These are phyloP conservation scores for Argyrosomus regius DNA, from an alignment of 2,797 vertebrate genomes.

Conservation along the genomic window DNA sequence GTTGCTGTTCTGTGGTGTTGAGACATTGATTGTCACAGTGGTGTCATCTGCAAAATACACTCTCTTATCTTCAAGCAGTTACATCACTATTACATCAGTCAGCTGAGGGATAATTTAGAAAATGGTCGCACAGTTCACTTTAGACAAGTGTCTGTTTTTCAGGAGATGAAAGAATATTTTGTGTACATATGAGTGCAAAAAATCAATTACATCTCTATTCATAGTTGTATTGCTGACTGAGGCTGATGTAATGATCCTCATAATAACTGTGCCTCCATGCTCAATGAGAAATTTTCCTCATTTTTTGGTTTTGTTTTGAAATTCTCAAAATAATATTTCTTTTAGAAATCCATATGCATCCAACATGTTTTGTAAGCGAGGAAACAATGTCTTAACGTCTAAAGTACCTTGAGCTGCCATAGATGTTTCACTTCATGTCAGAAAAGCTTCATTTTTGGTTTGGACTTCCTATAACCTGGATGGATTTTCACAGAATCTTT, in stretches of 20 bases:
- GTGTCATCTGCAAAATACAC: conserved; percentile 40
- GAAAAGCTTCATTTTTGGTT: background rate
- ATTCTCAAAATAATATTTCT: background rate
- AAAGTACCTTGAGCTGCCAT: background rate
- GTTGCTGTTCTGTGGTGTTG: conserved; percentile 25
- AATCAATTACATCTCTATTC: conserved; percentile 22
- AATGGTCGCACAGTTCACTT: conserved; percentile 14
- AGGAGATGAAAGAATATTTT: conserved; percentile 55
- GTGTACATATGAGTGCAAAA: conserved; percentile 16
- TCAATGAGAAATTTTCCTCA: conserved; percentile 11
- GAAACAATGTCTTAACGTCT: background rate
- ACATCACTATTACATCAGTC: conserved; percentile 39
- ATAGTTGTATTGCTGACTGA: background rate
- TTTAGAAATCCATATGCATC: background rate
- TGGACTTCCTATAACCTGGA: background rate
- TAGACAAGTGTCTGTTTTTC: conserved; percentile 41
- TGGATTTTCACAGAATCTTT: background rate
- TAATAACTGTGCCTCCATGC: conserved; percentile 18
- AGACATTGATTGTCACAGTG: conserved; percentile 75
- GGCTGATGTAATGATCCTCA: conserved; percentile 7
- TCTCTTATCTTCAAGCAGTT: conserved; percentile 36
- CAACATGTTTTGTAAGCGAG: background rate
- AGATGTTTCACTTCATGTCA: background rate
- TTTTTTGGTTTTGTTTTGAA: background rate
- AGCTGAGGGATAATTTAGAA: conserved; percentile 61